A percentile compares a stretch with the other conserved stretches of the same genome.
Evolutionary conservation across 2,797 vertebrate genomes (phyloP).

Genomic region (Helostoma temminkii): DNA sequence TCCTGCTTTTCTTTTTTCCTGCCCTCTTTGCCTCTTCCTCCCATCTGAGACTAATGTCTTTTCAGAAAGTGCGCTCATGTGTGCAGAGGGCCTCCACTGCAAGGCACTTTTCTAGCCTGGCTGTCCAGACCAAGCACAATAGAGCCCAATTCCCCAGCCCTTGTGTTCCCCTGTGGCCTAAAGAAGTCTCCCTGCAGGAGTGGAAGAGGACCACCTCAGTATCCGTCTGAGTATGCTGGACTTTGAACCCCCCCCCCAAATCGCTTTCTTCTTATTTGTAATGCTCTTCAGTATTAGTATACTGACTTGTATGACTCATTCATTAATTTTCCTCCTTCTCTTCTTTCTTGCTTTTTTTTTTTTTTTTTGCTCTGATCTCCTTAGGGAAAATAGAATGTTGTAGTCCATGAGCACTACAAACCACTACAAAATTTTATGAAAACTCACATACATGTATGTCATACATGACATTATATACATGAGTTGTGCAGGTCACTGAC

Average conservation of each 20-base stretch:
- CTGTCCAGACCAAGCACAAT: conserved; percentile 77
- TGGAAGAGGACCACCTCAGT: conserved; percentile 66
- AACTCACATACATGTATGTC: too few relatives aligned
- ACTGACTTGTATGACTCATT: conserved; percentile 31
- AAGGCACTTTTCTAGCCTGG: conserved; percentile 65
- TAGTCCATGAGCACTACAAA: too few relatives aligned
- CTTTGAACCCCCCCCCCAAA: conserved; percentile 31
- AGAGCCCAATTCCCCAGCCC: conserved; percentile 65
- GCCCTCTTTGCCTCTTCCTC: conserved; percentile 69
- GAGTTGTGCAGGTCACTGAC: too few relatives aligned
- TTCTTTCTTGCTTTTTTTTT: too few relatives aligned
- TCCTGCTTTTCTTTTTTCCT: conserved; percentile 64
- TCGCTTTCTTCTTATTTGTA: conserved; percentile 16
- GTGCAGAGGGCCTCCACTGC: conserved; percentile 81
- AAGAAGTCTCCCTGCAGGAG: conserved; percentile 77
- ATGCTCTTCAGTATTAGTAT: conserved; percentile 34
- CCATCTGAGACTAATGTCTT: conserved; percentile 83
- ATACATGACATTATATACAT: conserved; percentile 9
- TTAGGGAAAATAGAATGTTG: background rate
- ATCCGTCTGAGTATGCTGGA: conserved; percentile 34
- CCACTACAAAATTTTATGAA: too few relatives aligned
- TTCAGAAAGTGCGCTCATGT: conserved; percentile 88
- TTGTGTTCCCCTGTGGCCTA: conserved; percentile 67
- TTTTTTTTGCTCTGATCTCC: background rate
- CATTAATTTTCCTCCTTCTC: conserved; percentile 27